Evolutionary conservation across 2,888 invertebrate species (phyloP), one percentile per base, ranked within the genome.

Genomic region (Hydrotaea diabolus): DNA sequence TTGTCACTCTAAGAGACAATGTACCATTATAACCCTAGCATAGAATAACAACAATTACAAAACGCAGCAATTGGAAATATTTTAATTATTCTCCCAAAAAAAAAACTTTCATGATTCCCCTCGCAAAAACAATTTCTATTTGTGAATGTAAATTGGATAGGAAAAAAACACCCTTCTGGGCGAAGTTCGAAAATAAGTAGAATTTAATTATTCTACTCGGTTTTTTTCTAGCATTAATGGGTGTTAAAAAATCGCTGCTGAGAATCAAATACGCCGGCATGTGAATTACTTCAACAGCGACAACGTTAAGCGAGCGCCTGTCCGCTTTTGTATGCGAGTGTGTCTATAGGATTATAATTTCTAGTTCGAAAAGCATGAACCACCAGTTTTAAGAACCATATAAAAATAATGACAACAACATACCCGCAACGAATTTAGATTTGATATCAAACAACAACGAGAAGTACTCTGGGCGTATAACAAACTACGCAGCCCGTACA

Each of bases 301-400:
- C 69, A 69, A 57, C 57, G 55, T 73, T 57, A 43, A n/a, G 23
- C 17, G 21, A 19, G 57, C 17, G 57, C 13, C 36, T 19, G 19
- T 73, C 21, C 15, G 57, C 19, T 13, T n/a, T n/a, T 8, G 26
- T 71, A 15, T 19, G 23, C 73, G 5, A 21, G 57, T 5, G 5
- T 36, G 57, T 5, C 31, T 73, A 31, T 55, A 36, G 55, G 72
- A 36, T 57, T 72, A 36, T 55, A 53, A 55, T 55, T 73, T 69
- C 69, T 46, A 46, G 46, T 69, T 39, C 23, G 46, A 69, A 69
- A 69, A 46, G 46, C 69, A 69, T 69, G 46, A 69, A 69, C 69
- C 69, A 69, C 73, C 79, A 82, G 79, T 62, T 85, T 82, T 77
- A 82, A 79, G 79, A 77, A 79, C 76, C 85, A 75, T 73, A 62